Conservation (phyloP, 2,888 invertebrate species). For the Thera britannica region DNA sequence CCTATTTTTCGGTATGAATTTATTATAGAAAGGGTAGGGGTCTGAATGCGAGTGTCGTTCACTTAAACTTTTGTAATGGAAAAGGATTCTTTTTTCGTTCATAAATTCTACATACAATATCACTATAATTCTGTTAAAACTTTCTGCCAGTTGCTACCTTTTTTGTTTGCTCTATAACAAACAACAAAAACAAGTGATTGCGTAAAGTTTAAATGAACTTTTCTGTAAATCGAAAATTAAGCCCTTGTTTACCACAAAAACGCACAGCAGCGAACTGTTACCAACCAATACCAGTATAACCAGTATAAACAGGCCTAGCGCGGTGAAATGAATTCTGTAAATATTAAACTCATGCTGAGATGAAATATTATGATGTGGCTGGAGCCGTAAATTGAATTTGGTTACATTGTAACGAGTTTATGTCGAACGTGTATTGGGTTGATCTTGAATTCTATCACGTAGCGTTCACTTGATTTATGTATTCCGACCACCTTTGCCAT, state of each 20-base stretch:
- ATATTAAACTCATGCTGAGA: conserved; percentile 62
- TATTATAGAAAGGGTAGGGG: conserved; percentile 69
- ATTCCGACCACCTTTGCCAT: conserved; percentile 74
- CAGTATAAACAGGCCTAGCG: conserved; percentile 55
- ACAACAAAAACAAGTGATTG: conserved; percentile 32
- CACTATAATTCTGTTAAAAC: conserved; percentile 4
- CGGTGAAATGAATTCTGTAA: conserved; percentile 59
- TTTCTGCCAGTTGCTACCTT: conserved; percentile 18
- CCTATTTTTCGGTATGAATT: conserved; percentile 71
- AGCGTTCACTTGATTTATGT: conserved; percentile 77
- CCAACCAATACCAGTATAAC: too few relatives aligned
- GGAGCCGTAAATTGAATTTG: conserved; percentile 79
- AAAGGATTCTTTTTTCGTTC: conserved; percentile 23
- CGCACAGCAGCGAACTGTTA: conserved; percentile 44
- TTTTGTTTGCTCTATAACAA: conserved; percentile 30
- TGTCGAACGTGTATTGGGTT: conserved; percentile 72
- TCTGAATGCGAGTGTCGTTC: conserved; percentile 49
- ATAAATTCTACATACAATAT: conserved; percentile 15
- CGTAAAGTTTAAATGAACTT: conserved; percentile 41
- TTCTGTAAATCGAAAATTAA: conserved; percentile 53
- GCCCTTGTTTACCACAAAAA: conserved; percentile 51
- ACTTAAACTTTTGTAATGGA: conserved; percentile 34
- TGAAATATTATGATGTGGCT: conserved; percentile 78
- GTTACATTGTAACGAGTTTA: conserved; percentile 81
- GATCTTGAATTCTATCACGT: conserved; percentile 82